Base-by-base conservation (phyloP, 2,888 invertebrate genomes). In the Drosophila lutescens region DNA sequence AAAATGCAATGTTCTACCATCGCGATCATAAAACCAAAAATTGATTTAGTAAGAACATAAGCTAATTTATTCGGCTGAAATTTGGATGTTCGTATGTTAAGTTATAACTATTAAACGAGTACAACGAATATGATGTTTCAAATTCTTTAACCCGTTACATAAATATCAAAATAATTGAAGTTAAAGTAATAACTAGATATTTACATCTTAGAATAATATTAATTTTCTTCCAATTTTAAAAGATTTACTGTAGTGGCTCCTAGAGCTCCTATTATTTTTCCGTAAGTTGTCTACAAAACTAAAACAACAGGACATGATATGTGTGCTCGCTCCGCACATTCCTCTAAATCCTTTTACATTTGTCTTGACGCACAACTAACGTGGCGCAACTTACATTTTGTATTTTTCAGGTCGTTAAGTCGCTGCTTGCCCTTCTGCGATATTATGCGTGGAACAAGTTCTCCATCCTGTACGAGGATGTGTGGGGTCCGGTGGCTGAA, bases 361-460 rank as follows among this genome's bases (percentile, higher is more conserved):
- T 38, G 12, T 56, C 40, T 51, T 49, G 10, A 34, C 15, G 47
- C 23, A 40, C n/a, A 12, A 40, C 57, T 49, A 44, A 38, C 10
- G 26, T 15, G 34, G 34, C 26, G 53, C 17, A 49, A n/a, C 32
- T 46, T n/a, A 23, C 46, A 50, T 58, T 62, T 56, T 10, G 7
- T 49, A 54, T 80, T 74, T 76, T 74, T 50, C 92, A 97, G 95
- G 98, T 98, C 75, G 97, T 97, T 68, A 98, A 98, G 93, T 98
- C 98, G 50, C 96, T 99, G 84, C 95, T 99, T 91, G 96, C 98
- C 0, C 93, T 99, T 67, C 93, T 99, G 86, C 94, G 95, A 63
- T 97, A 98, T 93, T 98, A 97, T 93, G 95, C 96, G 86, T 99
- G 99, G 99, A 95, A 95, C 83, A 97, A 97, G 91, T 98, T 98